A percentile compares a stretch with the other conserved stretches of the same genome.
phyloP scores from a whole-genome alignment of 1,140 invertebrate species.

The Venturia canescens region DNA sequence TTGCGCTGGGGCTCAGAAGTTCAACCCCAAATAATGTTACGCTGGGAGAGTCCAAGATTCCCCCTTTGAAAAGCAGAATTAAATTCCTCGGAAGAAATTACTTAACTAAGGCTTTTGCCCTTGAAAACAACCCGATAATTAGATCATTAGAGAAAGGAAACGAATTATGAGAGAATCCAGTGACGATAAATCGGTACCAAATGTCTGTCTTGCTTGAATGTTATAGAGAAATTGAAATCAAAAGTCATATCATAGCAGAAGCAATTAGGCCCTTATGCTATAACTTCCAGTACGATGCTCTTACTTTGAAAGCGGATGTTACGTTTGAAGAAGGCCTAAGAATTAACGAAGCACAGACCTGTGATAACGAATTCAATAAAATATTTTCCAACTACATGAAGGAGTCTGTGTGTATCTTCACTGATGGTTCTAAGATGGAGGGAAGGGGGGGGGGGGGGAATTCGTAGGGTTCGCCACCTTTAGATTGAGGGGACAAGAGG shows the following conservation, averaged over 20 bases:
- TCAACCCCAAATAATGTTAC: conserved; percentile 42
- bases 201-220: background rate
- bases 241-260: background rate
- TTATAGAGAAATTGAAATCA: background rate
- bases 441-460: background rate
- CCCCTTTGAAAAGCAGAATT: background rate
- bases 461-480: conserved; percentile 26
- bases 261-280: background rate
- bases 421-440: conserved; percentile 41
- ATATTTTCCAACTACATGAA: conserved; percentile 10
- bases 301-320: background rate
- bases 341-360: background rate
- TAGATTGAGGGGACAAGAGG: background rate
- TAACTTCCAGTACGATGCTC: background rate
- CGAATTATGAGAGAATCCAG: background rate
- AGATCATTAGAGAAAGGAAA: background rate
- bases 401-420: conserved; percentile 17
- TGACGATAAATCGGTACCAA: background rate
- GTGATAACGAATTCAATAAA: background rate
- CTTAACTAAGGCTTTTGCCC: background rate
- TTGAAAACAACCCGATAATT: background rate
- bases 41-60: conserved; percentile 25
- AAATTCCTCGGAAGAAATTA: conserved; percentile 27
- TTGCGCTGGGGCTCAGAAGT: conserved; percentile 19
- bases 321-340: background rate